Evolutionary conservation across 1,140 invertebrate species (phyloP).

Genomic region (Musca vetustissima): DNA sequence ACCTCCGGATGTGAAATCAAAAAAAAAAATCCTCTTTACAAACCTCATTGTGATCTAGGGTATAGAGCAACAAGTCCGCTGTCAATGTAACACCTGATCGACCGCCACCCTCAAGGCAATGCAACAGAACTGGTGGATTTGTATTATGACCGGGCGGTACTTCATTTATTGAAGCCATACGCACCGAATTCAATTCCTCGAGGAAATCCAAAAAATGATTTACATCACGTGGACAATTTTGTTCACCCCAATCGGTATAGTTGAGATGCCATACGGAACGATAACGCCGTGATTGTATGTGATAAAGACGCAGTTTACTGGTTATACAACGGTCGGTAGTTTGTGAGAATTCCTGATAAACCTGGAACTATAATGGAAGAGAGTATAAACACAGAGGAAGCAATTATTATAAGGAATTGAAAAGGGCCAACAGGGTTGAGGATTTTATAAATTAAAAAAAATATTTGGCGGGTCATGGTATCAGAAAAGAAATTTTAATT

Average conservation of each 20-base stretch:
- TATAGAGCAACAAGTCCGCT: slow-evolving; percentile 77
- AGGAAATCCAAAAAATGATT: slow-evolving; percentile 76
- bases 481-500: too few relatives aligned
- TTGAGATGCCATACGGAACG: slow-evolving; percentile 80
- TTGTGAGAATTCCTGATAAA: slow-evolving; percentile 66
- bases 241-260: slow-evolving; percentile 76
- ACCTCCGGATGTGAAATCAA: slow-evolving; percentile 12
- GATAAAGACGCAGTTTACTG: slow-evolving; percentile 62
- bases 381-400: too few relatives aligned
- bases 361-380: slow-evolving; percentile 64
- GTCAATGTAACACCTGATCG: slow-evolving; percentile 77
- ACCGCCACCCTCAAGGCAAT: slow-evolving; percentile 71
- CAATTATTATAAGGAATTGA: too few relatives aligned
- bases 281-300: slow-evolving; percentile 59
- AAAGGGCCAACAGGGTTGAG: too few relatives aligned
- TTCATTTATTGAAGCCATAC: slow-evolving; percentile 70
- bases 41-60: slow-evolving; percentile 85
- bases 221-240: slow-evolving; percentile 66
- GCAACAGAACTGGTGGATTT: slow-evolving; percentile 70
- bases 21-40: slow-evolving; percentile 27
- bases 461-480: too few relatives aligned
- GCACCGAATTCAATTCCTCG: slow-evolving; percentile 81
- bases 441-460: too few relatives aligned
- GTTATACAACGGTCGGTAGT: slow-evolving; percentile 64
- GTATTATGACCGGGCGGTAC: slow-evolving; percentile 68